Base-by-base conservation (phyloP, 1,140 invertebrate species). In the Archegozetes longisetosus region DNA sequence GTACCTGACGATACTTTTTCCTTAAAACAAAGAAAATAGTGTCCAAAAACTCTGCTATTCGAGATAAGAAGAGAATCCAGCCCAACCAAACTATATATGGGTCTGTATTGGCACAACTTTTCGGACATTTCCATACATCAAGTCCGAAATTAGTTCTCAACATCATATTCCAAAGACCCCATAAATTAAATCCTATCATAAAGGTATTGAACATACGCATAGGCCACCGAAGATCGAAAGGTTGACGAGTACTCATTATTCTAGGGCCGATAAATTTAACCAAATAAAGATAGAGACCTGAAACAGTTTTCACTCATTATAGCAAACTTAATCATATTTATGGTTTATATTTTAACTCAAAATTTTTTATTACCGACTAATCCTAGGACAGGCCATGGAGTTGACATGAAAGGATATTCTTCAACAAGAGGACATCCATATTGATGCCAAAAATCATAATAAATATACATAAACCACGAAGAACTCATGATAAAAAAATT, bases 341-440 rank as follows among this genome's bases (percentile, higher is more conserved):
- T 40, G 32, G 6, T 40, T 40, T 40, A 40, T 40, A 40, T 40
- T n/a, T n/a, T 9, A 40, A 40, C 17, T 40, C 32, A 9, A 40
- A 40, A 40, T 40, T 9, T 9, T 40, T 40, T 9, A 40, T 40
- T 72, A 88, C 91, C 64, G 88, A 17, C 17, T 40, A 40, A 81
- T 23, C 75, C 73, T 28, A 94, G 69, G 2, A 91, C 94, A 17
- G 91, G 91, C 66, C 84, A 77, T 24, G 89, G 89, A 61, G 86
- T 86, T 55, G 81, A 82, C 85, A 94, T 91, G 77, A 96, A 80
- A 17, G 82, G 74, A 86, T 89, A 95, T 68, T 83, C 80, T 62
- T 82, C 84, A 40, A 94, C 88, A 62, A 91, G 79, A 25, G 85
- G 84, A 81, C 93, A 89, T n/a, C 50, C 25, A 20, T 55, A 13